These are phyloP conservation scores for Oxyruncus cristatus DNA, from an alignment of 2,113 vertebrate species.

Conservation along the genomic window DNA sequence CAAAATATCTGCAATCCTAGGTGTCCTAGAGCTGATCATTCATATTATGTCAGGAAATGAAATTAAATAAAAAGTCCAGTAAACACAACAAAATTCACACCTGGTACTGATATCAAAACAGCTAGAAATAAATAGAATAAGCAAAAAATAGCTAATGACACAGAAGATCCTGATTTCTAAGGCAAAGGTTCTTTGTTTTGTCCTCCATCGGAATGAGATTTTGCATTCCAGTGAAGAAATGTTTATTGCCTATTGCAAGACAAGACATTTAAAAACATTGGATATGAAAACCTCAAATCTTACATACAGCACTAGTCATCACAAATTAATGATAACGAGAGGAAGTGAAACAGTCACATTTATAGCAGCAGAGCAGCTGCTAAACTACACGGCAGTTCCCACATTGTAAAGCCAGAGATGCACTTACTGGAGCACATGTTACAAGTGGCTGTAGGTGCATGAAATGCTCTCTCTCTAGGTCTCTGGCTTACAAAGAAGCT, in stretches of 20 bases:
- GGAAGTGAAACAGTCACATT: background rate
- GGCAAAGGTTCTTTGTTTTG: conserved; percentile 27
- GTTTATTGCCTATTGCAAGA: background rate
- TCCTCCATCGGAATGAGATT: background rate
- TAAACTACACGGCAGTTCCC: background rate
- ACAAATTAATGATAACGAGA: background rate
- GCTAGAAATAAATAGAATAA: background rate
- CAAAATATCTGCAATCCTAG: background rate
- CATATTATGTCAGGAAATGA: background rate
- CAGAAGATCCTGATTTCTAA: background rate
- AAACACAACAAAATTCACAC: conserved; percentile 47
- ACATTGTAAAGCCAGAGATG: background rate
- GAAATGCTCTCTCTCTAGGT: background rate
- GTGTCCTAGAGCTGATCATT: background rate
- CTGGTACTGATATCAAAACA: conserved; percentile 6
- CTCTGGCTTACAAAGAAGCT: background rate
- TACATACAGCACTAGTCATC: background rate
- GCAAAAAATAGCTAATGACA: background rate
- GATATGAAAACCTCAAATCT: background rate
- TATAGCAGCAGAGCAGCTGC: background rate
- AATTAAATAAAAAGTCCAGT: background rate
- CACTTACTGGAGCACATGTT: background rate
- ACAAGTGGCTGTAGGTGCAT: accelerated
- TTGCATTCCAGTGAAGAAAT: background rate
- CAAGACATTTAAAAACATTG: background rate